phyloP scores from a whole-genome alignment of 2,113 vertebrate genomes.

The Colinus virginianus region DNA sequence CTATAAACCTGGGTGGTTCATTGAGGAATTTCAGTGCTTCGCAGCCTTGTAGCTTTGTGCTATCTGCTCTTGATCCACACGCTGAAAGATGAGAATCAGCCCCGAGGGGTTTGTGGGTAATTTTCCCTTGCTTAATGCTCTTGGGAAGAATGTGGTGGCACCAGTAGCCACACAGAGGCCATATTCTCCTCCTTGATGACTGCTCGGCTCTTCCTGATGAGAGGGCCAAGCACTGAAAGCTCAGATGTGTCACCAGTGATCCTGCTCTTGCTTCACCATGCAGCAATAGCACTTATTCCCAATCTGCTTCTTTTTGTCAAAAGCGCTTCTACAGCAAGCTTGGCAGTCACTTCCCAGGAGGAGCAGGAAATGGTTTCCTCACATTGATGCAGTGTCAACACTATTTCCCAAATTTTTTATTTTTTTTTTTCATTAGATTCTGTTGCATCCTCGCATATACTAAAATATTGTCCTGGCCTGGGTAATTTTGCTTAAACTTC shows the following conservation, averaged over 20 bases:
- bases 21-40: conserved; percentile 52
- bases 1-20: conserved; percentile 55
- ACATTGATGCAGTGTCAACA: neutral
- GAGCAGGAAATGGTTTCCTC: neutral
- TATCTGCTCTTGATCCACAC: neutral
- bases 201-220: neutral
- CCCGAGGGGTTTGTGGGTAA: neutral
- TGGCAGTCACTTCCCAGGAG: neutral
- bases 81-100: conserved; percentile 38
- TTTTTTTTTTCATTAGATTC: neutral
- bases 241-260: neutral
- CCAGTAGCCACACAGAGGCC: neutral
- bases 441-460: accelerated
- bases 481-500: neutral
- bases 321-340: accelerated
- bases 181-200: neutral
- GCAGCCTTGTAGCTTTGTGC: neutral
- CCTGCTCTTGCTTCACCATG: accelerated
- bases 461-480: neutral
- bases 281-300: neutral
- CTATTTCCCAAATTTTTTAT: neutral
- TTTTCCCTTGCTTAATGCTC: conserved; percentile 20
- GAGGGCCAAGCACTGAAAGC: neutral
- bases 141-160: neutral
- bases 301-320: neutral